phyloP scores from a whole-genome alignment of 2,113 vertebrate species.

The Recurvirostra avosetta region DNA sequence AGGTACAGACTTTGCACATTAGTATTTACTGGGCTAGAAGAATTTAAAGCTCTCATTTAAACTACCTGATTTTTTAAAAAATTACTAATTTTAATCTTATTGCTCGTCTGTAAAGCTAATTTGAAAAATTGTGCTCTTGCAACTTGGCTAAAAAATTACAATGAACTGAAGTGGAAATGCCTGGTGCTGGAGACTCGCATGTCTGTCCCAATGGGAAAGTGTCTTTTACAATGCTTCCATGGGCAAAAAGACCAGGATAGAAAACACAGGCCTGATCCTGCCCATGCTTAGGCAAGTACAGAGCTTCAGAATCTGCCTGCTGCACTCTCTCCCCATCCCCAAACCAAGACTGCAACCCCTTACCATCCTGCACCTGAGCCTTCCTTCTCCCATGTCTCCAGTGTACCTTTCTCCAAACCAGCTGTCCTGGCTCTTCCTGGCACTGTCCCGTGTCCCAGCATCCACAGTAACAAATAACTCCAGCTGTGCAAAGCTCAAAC shows the following conservation, averaged over 20 bases:
- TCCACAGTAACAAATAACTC: not conserved
- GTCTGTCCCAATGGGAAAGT: not conserved
- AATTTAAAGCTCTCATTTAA: not conserved
- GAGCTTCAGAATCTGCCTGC: not conserved
- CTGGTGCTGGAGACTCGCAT: not conserved
- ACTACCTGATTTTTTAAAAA: not conserved
- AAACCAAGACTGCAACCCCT: not conserved
- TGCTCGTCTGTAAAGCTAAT: not conserved
- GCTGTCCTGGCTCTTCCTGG: not conserved
- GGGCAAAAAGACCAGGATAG: not conserved
- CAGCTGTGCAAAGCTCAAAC: not conserved
- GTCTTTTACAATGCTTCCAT: not conserved
- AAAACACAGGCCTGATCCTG: not conserved
- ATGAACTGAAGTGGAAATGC: not conserved
- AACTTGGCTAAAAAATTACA: not conserved
- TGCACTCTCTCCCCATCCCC: not conserved
- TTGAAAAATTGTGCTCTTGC: not conserved
- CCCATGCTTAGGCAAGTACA: not conserved
- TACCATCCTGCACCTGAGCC: not conserved
- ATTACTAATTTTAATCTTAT: not conserved
- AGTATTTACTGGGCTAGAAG: not conserved
- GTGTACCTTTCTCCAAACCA: not conserved
- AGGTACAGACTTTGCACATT: not conserved
- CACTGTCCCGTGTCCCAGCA: not conserved
- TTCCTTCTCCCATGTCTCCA: not conserved